A percentile compares a stretch with the other conserved stretches of the same genome.
phyloP scores from a whole-genome alignment of 2,888 invertebrate species.

The Theretra japonica region DNA sequence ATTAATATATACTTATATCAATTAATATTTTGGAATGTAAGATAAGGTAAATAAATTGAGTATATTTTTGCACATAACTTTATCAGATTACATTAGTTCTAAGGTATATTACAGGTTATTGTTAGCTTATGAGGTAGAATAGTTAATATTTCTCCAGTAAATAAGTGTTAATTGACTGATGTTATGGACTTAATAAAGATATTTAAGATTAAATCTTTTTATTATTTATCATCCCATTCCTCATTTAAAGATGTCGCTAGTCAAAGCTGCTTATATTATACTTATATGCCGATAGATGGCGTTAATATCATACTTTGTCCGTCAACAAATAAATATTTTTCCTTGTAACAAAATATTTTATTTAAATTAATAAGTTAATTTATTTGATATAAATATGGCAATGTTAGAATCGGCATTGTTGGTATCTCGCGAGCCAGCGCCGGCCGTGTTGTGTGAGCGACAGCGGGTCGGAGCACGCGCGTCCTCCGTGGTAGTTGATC shows the following conservation, averaged over 20 bases:
- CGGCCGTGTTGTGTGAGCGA: slow-evolving; percentile 57
- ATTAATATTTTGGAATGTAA: too few relatives aligned
- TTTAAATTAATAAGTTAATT: not conserved
- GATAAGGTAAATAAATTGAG: too few relatives aligned
- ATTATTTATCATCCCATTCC: slow-evolving; percentile 19
- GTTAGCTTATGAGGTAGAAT: not conserved
- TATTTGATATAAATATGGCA: not conserved
- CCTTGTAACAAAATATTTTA: not conserved
- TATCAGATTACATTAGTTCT: too few relatives aligned
- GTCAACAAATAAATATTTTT: too few relatives aligned
- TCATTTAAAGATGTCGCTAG: too few relatives aligned
- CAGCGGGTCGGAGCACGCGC: slow-evolving; percentile 75
- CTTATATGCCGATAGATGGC: too few relatives aligned
- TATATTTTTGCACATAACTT: too few relatives aligned
- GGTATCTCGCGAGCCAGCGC: slow-evolving; percentile 65
- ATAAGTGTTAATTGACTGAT: slow-evolving; percentile 48
- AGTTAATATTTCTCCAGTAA: slow-evolving; percentile 25
- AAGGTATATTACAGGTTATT: not conserved
- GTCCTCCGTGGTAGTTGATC: slow-evolving; percentile 86
- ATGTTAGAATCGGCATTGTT: slow-evolving; percentile 61
- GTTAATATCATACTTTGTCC: too few relatives aligned
- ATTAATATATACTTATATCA: too few relatives aligned
- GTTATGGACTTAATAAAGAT: slow-evolving; percentile 40
- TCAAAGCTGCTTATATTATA: too few relatives aligned
- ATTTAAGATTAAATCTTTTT: slow-evolving; percentile 32